Percentiles rank a stretch among this genome's conserved stretches.
Conservation (phyloP, 1,140 invertebrate genomes). For the Oedothorax gibbosus region DNA sequence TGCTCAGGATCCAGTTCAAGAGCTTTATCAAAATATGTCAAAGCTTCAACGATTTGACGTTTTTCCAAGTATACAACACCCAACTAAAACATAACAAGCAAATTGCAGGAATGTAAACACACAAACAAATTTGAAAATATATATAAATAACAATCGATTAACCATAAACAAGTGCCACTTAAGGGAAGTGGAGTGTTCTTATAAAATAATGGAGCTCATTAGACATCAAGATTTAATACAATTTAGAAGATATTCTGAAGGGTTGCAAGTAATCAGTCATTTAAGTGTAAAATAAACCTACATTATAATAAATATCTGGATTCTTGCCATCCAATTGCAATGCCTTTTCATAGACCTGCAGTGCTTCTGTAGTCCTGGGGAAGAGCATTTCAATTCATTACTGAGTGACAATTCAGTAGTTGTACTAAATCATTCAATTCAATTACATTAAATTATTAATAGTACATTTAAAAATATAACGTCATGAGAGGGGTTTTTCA, state of each 20-base stretch:
- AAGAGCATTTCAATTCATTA: not conserved
- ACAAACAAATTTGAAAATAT: not conserved
- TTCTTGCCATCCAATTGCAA: conserved; percentile 93
- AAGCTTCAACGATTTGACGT: conserved; percentile 88
- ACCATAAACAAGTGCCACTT: not conserved
- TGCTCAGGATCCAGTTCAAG: conserved; percentile 93
- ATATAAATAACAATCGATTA: not conserved
- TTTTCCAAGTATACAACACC: conserved; percentile 95
- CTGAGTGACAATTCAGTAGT: too few relatives aligned
- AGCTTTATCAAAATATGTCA: conserved; percentile 92
- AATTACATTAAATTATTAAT: not conserved
- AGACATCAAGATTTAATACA: not conserved
- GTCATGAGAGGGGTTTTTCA: not conserved
- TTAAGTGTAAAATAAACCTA: conserved; percentile 71
- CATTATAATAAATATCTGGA: conserved; percentile 98
- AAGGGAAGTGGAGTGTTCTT: not conserved
- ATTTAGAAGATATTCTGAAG: too few relatives aligned
- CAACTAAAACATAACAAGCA: conserved; percentile 73
- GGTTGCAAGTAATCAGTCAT: not conserved
- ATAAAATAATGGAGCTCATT: not conserved
- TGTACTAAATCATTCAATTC: too few relatives aligned
- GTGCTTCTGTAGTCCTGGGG: conserved; percentile 87
- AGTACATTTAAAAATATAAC: not conserved
- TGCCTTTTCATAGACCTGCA: conserved; percentile 93
- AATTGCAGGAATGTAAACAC: not conserved